phyloP scores from a whole-genome alignment of 2,113 vertebrate species.

The Helogale parvula region DNA sequence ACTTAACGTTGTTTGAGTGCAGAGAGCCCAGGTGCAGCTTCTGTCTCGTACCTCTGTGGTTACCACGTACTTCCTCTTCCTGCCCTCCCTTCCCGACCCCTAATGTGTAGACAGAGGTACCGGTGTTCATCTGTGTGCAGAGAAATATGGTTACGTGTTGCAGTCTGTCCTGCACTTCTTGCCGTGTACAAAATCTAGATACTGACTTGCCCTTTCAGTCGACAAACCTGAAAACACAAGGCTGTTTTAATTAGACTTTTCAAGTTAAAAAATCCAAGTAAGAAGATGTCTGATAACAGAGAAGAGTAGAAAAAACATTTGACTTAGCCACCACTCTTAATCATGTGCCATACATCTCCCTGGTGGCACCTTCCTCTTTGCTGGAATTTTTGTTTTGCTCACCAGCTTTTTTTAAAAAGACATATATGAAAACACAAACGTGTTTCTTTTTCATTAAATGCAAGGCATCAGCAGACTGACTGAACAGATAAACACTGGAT shows the following conservation, averaged over 20 bases:
- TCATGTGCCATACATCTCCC: not conserved
- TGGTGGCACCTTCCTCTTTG: not conserved
- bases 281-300: conserved; percentile 23
- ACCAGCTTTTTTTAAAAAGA: not conserved
- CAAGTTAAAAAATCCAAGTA: not conserved
- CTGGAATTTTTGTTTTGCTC: conserved; percentile 50
- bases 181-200: not conserved
- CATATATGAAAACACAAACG: not conserved
- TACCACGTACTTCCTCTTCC: not conserved
- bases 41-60: not conserved
- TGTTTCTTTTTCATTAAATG: conserved; percentile 17
- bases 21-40: not conserved
- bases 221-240: not conserved
- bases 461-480: not conserved
- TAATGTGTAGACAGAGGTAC: not conserved
- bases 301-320: not conserved
- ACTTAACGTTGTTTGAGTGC: not conserved
- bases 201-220: not conserved
- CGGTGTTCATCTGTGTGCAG: not conserved
- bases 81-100: not conserved
- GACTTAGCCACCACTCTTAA: conserved; percentile 34
- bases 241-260: conserved; percentile 33
- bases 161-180: not conserved
- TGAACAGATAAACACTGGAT: not conserved
- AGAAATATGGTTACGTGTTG: not conserved